phyloP scores from a whole-genome alignment of 1,140 invertebrate genomes.

The Chironomus striatipennis region DNA sequence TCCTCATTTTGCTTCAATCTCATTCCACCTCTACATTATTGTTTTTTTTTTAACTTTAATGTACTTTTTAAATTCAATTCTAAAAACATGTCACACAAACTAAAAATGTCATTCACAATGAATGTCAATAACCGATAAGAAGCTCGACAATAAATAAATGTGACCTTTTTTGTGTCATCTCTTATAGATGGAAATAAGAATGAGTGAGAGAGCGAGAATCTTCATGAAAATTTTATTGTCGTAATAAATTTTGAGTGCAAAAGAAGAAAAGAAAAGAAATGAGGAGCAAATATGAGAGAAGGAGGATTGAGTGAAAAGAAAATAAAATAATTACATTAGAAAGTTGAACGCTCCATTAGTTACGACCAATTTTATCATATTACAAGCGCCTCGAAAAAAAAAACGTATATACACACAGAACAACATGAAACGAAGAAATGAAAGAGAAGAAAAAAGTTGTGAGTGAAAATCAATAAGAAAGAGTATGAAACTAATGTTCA shows the following conservation, averaged over 20 bases:
- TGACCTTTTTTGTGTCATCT: too few relatives aligned
- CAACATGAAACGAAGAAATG: neutral
- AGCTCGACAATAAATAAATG: too few relatives aligned
- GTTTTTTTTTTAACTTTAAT: too few relatives aligned
- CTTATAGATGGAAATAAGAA: neutral
- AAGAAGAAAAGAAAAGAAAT: too few relatives aligned
- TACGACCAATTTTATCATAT: constrained; percentile 1
- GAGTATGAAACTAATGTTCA: too few relatives aligned
- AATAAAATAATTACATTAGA: constrained; percentile 10
- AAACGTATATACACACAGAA: neutral
- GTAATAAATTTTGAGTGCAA: neutral
- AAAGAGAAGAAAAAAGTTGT: neutral
- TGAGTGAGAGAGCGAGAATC: neutral
- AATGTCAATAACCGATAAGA: constrained; percentile 13
- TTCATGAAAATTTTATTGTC: neutral
- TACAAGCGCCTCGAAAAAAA: neutral
- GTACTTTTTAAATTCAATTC: neutral
- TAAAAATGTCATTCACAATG: neutral
- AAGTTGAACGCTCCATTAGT: constrained; percentile 22
- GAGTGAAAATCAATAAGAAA: neutral
- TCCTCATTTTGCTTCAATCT: too few relatives aligned
- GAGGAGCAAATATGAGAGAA: too few relatives aligned
- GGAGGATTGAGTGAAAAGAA: neutral
- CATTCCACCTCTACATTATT: too few relatives aligned
- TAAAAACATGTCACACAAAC: neutral